A percentile compares a stretch with the other conserved stretches of the same genome.
Conservation (phyloP, 2,113 vertebrate species). For the Ailuropoda melanoleuca region DNA sequence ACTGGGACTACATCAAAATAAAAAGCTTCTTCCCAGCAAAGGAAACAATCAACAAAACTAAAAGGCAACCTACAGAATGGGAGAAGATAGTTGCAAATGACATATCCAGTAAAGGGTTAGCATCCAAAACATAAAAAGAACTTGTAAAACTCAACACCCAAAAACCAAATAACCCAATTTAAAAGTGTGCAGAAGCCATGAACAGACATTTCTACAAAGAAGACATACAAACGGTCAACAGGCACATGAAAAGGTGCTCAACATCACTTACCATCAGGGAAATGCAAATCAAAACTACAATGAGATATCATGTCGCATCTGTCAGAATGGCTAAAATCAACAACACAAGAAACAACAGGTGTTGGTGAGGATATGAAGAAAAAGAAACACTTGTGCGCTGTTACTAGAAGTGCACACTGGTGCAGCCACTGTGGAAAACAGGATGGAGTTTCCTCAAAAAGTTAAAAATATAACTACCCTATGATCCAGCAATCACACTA, state of each 20-base stretch:
- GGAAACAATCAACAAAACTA: background rate
- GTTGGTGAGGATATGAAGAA: background rate
- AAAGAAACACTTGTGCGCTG: background rate
- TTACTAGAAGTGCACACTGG: background rate
- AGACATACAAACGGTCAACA: background rate
- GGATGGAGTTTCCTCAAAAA: background rate
- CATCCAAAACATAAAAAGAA: background rate
- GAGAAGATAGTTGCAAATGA: background rate
- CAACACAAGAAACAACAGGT: background rate
- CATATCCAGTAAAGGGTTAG: background rate
- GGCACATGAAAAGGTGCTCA: background rate
- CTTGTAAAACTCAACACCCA: background rate
- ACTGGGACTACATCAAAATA: background rate
- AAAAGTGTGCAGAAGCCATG: background rate
- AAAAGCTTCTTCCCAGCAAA: background rate
- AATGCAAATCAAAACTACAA: background rate
- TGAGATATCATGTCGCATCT: background rate
- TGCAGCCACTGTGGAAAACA: background rate
- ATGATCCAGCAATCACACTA: background rate
- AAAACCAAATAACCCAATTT: background rate
- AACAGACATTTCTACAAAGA: background rate
- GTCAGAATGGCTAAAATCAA: background rate
- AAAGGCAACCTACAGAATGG: background rate
- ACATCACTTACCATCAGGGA: background rate
- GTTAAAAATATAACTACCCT: background rate